A percentile compares a stretch with the other conserved stretches of the same genome.
Evolutionary conservation across 2,113 vertebrate species (phyloP).

Genomic region (Pachycephala philippinensis): DNA sequence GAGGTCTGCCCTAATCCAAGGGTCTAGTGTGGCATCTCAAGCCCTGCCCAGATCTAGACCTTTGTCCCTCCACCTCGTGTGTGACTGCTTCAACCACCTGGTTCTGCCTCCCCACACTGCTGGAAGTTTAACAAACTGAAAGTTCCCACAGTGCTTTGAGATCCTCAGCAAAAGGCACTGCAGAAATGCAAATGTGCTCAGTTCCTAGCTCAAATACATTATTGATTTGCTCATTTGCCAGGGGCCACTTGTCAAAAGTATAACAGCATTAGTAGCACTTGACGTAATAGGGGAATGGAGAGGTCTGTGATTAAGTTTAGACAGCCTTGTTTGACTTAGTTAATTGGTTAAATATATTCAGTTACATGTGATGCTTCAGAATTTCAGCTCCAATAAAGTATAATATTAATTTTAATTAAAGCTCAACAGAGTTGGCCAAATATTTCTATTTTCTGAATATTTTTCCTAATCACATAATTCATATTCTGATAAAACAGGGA

Average conservation of each 20-base stretch:
- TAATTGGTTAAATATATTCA: conserved; percentile 79
- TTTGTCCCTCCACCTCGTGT: not conserved
- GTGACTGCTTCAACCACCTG: not conserved
- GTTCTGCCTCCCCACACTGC: not conserved
- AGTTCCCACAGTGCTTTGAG: not conserved
- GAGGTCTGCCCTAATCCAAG: not conserved
- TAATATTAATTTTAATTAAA: conserved; percentile 82
- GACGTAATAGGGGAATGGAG: conserved; percentile 49
- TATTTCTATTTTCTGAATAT: conserved; percentile 72
- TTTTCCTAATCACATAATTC: conserved; percentile 62
- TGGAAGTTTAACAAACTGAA: not conserved
- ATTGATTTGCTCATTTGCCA: conserved; percentile 45
- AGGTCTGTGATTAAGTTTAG: conserved; percentile 63
- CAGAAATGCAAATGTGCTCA: conserved; percentile 20
- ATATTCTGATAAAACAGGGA: conserved; percentile 27
- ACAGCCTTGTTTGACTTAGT: conserved; percentile 64
- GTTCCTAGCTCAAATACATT: not conserved
- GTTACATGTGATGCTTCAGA: conserved; percentile 59
- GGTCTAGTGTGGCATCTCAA: not conserved
- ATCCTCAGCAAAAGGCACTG: not conserved
- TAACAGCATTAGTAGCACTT: conserved; percentile 49
- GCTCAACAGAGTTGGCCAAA: conserved; percentile 67
- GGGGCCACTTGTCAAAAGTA: conserved; percentile 57
- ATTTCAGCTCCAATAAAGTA: conserved; percentile 70
- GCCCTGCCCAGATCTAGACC: not conserved